A percentile compares a stretch with the other conserved stretches of the same genome.
Evolutionary conservation across 2,888 invertebrate genomes (phyloP).

Genomic region (Rhagium mordax): DNA sequence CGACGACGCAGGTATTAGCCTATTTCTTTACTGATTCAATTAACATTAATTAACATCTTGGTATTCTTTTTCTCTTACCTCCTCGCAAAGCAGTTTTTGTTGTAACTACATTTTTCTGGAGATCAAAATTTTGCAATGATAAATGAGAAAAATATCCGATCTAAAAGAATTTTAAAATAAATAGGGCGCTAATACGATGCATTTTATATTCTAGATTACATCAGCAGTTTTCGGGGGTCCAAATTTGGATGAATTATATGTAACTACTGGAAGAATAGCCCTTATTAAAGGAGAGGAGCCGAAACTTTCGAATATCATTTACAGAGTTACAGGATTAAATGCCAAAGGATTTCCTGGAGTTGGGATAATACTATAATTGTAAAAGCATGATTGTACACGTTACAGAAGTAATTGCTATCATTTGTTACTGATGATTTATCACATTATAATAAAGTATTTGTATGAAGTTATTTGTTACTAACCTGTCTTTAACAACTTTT

Average conservation of each 20-base stretch:
- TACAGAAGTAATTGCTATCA: neutral
- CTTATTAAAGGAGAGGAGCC: slow-evolving; percentile 48
- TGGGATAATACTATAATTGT: slow-evolving; percentile 60
- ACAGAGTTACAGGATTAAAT: slow-evolving; percentile 63
- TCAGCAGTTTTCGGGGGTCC: slow-evolving; percentile 59
- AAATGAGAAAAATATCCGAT: too few species aligned
- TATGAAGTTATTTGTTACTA: too few species aligned
- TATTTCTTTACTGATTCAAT: too few species aligned
- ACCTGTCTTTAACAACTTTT: too few species aligned
- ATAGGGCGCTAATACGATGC: neutral
- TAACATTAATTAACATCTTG: too few species aligned
- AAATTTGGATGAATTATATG: slow-evolving; percentile 53
- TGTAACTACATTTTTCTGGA: too few species aligned
- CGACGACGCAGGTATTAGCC: slow-evolving; percentile 77
- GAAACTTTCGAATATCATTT: slow-evolving; percentile 61
- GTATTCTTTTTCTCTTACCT: neutral
- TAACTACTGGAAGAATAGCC: slow-evolving; percentile 52
- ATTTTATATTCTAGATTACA: slow-evolving; percentile 48
- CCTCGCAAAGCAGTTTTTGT: neutral
- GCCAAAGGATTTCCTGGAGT: slow-evolving; percentile 63
- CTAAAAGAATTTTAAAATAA: neutral
- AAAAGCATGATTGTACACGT: slow-evolving; percentile 51
- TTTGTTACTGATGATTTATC: too few species aligned
- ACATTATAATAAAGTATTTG: too few species aligned
- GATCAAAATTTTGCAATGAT: too few species aligned